Base-by-base conservation (phyloP, 1,140 invertebrate species). In the Heliconius melpomene region DNA sequence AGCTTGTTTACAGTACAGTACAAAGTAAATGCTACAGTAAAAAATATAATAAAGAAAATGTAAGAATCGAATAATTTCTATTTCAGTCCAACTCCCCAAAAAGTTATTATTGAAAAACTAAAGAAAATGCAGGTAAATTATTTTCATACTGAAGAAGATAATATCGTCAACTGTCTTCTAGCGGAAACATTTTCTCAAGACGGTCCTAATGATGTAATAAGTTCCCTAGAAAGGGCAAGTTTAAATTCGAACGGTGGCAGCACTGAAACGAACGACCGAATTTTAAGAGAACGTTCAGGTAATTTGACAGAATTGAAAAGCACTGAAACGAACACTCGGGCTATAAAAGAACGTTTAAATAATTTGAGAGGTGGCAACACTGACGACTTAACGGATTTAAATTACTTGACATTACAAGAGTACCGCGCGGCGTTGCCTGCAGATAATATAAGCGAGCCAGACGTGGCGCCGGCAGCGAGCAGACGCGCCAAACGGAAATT, bases 131-230 rank as follows among this genome's bases (percentile, higher is more conserved):
- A 87, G 73, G 72, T 32, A 5, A 83, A 87, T 52, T 88, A 72
- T 78, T 91, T 89, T 75, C 66, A 66, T 18, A 18, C 78, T 0
- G 82, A 83, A 26, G 81, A 87, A 54, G 57, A 79, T 5, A 81
- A 84, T 57, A 79, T 88, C 9, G 84, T 88, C 6, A 87, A 91
- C 40, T 83, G 82, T 0, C 82, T 90, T 1, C 20, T 88, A 38
- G 86, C 85, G 0, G 87, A 90, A 73, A 85, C 86, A 6, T 78
- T 87, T 1, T 87, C 86, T 7, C 85, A 90, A 72, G 83, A 86
- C 16, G 88, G 80, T 50, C 54, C 74, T 16, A 85, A 82, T 40
- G 87, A 89, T 1, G 88, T 87, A 0, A 82, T 90, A 1, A 85
- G 83, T 52, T 87, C 90, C n/a, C 70, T 87, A 36, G 86, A 91